phyloP scores from a whole-genome alignment of 2,113 vertebrate species.

The Oriolus oriolus region DNA sequence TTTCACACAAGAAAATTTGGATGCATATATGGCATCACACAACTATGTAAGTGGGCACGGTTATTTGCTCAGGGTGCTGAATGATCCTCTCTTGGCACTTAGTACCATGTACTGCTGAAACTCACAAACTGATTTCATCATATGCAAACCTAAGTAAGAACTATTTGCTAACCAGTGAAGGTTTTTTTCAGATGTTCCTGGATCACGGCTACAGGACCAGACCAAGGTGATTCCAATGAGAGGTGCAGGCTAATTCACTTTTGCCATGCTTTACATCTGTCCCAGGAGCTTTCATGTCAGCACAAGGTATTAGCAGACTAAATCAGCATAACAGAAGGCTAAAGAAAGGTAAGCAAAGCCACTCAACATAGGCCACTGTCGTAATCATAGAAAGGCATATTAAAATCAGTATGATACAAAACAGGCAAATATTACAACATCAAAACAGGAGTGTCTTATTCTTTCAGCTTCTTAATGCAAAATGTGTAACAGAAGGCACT shows the following conservation, averaged over 20 bases:
- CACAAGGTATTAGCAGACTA: not conserved
- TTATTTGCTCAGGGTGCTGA: slow-evolving; percentile 39
- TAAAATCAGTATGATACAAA: not conserved
- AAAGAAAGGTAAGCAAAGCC: not conserved
- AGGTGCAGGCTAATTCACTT: not conserved
- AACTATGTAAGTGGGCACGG: slow-evolving; percentile 23
- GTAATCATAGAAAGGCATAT: not conserved
- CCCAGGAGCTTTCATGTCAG: not conserved
- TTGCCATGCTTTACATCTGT: not conserved
- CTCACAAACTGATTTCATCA: slow-evolving; percentile 30
- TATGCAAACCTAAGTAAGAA: not conserved
- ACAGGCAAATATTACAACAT: not conserved
- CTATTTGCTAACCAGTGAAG: slow-evolving; percentile 5
- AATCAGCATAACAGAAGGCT: not conserved
- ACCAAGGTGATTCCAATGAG: not conserved
- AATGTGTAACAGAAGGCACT: not conserved
- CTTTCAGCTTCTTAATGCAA: not conserved
- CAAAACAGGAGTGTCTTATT: not conserved
- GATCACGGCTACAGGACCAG: not conserved
- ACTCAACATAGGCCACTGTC: not conserved
- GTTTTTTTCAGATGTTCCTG: slow-evolving; percentile 2
- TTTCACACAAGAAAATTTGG: slow-evolving; percentile 62
- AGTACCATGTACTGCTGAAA: slow-evolving; percentile 36
- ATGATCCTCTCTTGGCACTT: slow-evolving; percentile 23
- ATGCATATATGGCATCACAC: slow-evolving; percentile 6